phyloP scores from a whole-genome alignment of 2,113 vertebrate genomes.

The Chloroceryle aenea region DNA sequence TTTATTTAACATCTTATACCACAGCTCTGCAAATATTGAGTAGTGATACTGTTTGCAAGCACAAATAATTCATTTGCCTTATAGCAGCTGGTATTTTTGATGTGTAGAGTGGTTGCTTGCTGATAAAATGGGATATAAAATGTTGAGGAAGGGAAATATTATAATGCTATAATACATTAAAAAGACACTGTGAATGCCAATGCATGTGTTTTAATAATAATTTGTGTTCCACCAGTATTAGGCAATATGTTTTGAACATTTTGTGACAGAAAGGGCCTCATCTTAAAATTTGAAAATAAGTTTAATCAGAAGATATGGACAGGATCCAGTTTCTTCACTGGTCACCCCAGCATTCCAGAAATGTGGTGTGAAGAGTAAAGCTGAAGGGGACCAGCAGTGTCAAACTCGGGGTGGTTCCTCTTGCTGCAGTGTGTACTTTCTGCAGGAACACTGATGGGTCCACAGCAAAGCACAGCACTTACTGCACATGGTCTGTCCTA shows the following conservation, averaged over 20 bases:
- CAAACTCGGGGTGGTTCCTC: rapidly evolving
- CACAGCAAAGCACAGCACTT: not conserved
- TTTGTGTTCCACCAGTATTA: not conserved
- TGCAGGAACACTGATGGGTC: rapidly evolving
- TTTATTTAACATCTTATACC: not conserved
- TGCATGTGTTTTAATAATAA: not conserved
- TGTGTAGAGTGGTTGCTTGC: not conserved
- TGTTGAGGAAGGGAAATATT: not conserved
- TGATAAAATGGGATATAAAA: not conserved
- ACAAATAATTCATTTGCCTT: not conserved
- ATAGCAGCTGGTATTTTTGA: not conserved
- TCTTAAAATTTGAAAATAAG: not conserved
- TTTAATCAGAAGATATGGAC: not conserved
- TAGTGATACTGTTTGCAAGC: not conserved
- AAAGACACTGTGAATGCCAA: not conserved
- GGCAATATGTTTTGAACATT: not conserved
- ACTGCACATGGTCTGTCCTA: rapidly evolving
- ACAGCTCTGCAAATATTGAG: not conserved
- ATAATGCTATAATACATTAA: not conserved
- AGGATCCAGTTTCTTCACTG: not conserved
- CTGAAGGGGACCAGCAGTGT: not conserved
- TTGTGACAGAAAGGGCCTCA: not conserved
- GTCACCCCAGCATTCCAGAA: not conserved
- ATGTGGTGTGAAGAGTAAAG: not conserved
- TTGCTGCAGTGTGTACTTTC: rapidly evolving